Conservation (phyloP, 92 coral and sea anemone genomes). For the Phenganax marumi region DNA sequence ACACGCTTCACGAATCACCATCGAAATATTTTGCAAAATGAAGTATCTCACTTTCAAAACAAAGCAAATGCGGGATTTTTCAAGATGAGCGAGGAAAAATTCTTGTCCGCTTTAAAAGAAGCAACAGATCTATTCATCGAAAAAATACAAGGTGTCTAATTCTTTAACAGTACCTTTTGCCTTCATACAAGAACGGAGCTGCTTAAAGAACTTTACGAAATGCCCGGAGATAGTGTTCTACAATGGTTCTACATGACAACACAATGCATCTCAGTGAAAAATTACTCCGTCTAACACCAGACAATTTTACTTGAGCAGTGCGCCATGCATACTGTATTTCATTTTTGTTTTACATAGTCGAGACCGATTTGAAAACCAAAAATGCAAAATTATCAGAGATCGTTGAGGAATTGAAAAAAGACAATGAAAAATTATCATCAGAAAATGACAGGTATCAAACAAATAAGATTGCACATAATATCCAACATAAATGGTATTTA, state of each 20-base stretch:
- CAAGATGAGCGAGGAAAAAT: slow-evolving; percentile 21
- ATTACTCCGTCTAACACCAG: no score
- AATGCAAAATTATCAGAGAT: slow-evolving; percentile 6
- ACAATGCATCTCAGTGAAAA: no score
- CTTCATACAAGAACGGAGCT: background rate
- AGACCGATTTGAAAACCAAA: background rate
- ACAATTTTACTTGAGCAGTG: background rate
- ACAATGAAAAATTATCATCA: slow-evolving; percentile 7
- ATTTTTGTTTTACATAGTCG: background rate
- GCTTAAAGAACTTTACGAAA: background rate
- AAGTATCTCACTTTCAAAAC: background rate
- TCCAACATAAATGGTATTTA: background rate
- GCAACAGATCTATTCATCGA: slow-evolving; percentile 16
- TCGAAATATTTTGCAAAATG: background rate
- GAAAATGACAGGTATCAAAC: slow-evolving; percentile 11
- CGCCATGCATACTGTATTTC: background rate
- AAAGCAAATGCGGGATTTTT: slow-evolving; percentile 5
- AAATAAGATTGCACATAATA: no score
- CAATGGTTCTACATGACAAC: no score
- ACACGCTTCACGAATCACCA: background rate
- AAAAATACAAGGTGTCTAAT: slow-evolving; percentile 17
- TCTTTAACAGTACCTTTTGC: background rate
- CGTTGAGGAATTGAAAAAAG: background rate
- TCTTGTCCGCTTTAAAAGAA: slow-evolving; percentile 32
- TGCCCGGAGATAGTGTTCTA: background rate